Conservation (phyloP, 2,113 vertebrate genomes). For the Amphilophus citrinellus region DNA sequence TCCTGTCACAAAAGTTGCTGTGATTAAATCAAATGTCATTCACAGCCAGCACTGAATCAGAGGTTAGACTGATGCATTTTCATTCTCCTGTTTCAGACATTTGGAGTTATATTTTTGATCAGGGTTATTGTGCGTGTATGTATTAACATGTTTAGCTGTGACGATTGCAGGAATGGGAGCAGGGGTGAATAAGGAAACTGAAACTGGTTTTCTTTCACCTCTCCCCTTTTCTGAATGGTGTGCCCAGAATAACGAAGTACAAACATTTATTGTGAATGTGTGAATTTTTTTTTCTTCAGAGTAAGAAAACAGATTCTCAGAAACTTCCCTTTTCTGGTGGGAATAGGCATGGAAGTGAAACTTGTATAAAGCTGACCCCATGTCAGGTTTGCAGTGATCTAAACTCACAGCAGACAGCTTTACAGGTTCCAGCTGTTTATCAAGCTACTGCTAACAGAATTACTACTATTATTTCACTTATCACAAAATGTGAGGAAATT, state of each 20-base stretch:
- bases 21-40: not conserved
- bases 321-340: not conserved
- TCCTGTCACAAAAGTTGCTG: not conserved
- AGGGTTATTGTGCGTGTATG: not conserved
- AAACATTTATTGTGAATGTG: too few relatives aligned
- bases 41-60: not conserved
- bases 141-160: not conserved
- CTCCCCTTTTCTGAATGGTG: not conserved
- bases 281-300: not conserved
- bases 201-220: accelerated
- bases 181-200: not conserved
- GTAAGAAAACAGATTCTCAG: not conserved
- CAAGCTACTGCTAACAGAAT: too few relatives aligned
- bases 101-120: not conserved
- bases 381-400: too few relatives aligned
- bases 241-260: not conserved
- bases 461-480: too few relatives aligned
- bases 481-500: too few relatives aligned
- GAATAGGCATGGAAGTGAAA: not conserved
- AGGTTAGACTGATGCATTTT: not conserved
- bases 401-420: too few relatives aligned
- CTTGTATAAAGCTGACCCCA: not conserved
- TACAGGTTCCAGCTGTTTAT: too few relatives aligned
- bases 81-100: not conserved
- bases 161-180: not conserved